Evolutionary conservation across 2,888 invertebrate species (phyloP), one percentile per base, ranked within the genome.

Genomic region (Azorinus chamasolen): DNA sequence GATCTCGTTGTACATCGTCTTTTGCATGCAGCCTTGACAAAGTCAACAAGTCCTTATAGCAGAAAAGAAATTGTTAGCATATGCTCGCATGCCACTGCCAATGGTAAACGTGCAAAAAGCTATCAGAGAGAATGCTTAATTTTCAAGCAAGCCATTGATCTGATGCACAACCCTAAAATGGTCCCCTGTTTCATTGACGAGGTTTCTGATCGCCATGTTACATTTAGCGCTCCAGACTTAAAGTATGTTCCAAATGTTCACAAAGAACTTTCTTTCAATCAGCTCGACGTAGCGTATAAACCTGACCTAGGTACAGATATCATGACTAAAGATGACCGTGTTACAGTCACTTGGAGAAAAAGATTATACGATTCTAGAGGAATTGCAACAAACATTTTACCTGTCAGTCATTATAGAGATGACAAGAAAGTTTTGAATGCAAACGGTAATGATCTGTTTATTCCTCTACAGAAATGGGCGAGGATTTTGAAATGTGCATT

Each of bases 1-100:
- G 80, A 81, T 53, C 48, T 81, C 0, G 70, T 81, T 16, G 51
- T 55, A 10, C 76, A 84, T 27, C 57, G 86, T 37, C 61, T 81
- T 20, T 32, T 86, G 1, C 82, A 86, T 64, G 78, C 82, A 14
- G 57, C 58, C 20, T 10, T 72, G 12, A 45, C 68, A 8, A 20
- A 58, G 4, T 24, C 8, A 2, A 20, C 22, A 20, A 50, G 59
- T 43, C 71, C 75, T 20, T 83, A 81, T 27, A 51, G 43, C 5
- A 22, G 61, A 5, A 37, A 62, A 3, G 79, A 83, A 22, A 61
- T 83, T 12, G 51, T 64, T 10, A 50, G 45, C 10, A 53, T 84
- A 4, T 81, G 84, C 50, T 25, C 25, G 8, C 55, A 73, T 46
- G 50, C 80, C 22, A 79, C 74, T 54, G 43, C 63, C 24, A 70